Evolutionary conservation across 2,888 invertebrate species (phyloP).

Genomic region (Nowickia ferox): DNA sequence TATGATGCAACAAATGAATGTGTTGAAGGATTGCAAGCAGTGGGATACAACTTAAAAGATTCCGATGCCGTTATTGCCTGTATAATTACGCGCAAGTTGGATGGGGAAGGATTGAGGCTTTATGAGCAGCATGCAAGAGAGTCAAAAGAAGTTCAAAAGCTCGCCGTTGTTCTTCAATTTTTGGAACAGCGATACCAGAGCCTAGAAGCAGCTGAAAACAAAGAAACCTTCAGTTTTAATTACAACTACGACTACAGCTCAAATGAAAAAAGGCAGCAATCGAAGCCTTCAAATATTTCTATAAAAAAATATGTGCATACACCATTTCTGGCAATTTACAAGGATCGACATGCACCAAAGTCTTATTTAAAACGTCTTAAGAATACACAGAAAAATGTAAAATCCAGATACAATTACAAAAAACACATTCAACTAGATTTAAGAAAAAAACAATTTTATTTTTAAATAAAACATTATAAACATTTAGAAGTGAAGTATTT

Average conservation of each 20-base stretch:
- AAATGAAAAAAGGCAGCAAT: too few relatives aligned
- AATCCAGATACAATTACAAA: too few relatives aligned
- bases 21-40: neutral
- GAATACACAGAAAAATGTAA: too few relatives aligned
- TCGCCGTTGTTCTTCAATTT: neutral
- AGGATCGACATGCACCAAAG: too few relatives aligned
- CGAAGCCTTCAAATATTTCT: too few relatives aligned
- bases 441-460: too few relatives aligned
- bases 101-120: neutral
- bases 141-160: neutral
- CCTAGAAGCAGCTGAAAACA: neutral
- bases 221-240: neutral
- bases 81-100: neutral
- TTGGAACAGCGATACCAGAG: neutral
- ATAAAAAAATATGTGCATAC: too few relatives aligned
- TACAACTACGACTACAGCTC: neutral
- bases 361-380: too few relatives aligned
- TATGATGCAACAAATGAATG: slow-evolving; percentile 3
- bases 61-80: neutral
- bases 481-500: too few relatives aligned
- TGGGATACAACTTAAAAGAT: neutral
- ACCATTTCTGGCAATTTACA: too few relatives aligned
- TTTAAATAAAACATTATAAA: too few relatives aligned
- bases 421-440: too few relatives aligned
- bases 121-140: neutral